Base-by-base conservation (phyloP, 2,888 invertebrate species). In the Labia minor region DNA sequence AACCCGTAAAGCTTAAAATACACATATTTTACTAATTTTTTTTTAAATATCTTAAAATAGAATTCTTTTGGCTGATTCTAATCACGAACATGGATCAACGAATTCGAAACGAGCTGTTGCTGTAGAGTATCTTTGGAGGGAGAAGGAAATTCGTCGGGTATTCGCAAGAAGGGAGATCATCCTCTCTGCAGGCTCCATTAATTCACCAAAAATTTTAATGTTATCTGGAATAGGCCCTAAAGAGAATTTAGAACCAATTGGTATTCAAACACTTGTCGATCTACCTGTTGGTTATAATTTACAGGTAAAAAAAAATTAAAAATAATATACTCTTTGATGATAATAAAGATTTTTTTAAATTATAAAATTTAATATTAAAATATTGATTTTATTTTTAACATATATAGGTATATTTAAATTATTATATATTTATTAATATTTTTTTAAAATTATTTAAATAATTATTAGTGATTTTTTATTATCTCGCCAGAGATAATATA, bases 181-280 rank as follows among this genome's bases (percentile, higher is more conserved):
- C 67, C 69, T 85, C 1, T 85, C 85, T 37, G 78, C 81, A 21
- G 86, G 73, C 1, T 67, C 83, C 11, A 73, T 85, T n/a, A 85
- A 85, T 71, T 83, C 85, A 0, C 85, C 86, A 1, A 82, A 85
- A 74, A 71, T 86, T 2, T 74, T 86, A 0, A 85, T 86, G 85
- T 72, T 86, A 14, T 86, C 86, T 65, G 86, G 86, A 1, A 78
- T 90, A 21, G 88, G 87, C 3, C 85, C 86, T 0, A 78, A 78
- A 70, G 76, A 80, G 26, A 81, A 85, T 69, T 75, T 86, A 18
- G 72, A 78, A 67, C 75, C 75, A 67, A 73, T 81, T 6, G 77
- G 79, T 37, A 85, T 86, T 65, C 77, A 81, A 1, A 80, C 87
- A 0, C 74, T 88, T 2, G 78, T 82, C 62, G 82, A 89, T 76